phyloP scores from a whole-genome alignment of 2,797 vertebrate genomes.

The Dicrostonyx torquatus region DNA sequence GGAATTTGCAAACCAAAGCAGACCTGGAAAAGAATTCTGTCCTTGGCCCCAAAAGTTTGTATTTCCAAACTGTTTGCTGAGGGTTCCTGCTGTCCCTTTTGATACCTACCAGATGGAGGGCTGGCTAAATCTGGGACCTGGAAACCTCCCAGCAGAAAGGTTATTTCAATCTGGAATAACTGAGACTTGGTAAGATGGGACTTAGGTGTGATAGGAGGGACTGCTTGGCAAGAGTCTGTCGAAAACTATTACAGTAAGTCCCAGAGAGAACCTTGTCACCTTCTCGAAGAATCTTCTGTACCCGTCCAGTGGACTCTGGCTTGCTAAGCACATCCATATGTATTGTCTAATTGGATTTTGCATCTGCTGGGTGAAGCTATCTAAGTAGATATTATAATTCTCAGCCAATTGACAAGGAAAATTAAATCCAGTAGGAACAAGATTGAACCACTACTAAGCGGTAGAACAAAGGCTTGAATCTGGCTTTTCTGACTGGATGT shows the following conservation, averaged over 20 bases:
- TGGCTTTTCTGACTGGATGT: not conserved
- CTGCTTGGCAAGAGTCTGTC: conserved; percentile 56
- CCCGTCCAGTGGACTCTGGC: conserved; percentile 28
- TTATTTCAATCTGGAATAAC: conserved; percentile 23
- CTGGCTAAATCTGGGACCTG: conserved; percentile 15
- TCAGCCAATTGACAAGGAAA: not conserved
- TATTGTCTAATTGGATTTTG: not conserved
- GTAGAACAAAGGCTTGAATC: not conserved
- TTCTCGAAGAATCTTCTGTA: not conserved
- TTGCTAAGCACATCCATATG: conserved; percentile 33
- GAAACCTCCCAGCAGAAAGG: not conserved
- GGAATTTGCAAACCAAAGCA: conserved; percentile 74
- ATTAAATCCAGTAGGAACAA: not conserved
- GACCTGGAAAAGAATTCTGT: conserved; percentile 67
- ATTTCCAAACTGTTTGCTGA: conserved; percentile 45
- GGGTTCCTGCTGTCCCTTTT: conserved; percentile 62
- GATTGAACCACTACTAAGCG: not conserved
- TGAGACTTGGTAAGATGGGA: conserved; percentile 18
- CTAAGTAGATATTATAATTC: not conserved
- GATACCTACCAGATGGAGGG: conserved; percentile 72
- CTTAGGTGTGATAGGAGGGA: conserved; percentile 65
- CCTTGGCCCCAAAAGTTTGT: conserved; percentile 61
- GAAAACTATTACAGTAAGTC: conserved; percentile 60
- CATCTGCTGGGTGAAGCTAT: not conserved
- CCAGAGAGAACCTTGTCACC: conserved; percentile 35